phyloP scores from a whole-genome alignment of 2,888 invertebrate genomes.

The Ophion slaviceki region DNA sequence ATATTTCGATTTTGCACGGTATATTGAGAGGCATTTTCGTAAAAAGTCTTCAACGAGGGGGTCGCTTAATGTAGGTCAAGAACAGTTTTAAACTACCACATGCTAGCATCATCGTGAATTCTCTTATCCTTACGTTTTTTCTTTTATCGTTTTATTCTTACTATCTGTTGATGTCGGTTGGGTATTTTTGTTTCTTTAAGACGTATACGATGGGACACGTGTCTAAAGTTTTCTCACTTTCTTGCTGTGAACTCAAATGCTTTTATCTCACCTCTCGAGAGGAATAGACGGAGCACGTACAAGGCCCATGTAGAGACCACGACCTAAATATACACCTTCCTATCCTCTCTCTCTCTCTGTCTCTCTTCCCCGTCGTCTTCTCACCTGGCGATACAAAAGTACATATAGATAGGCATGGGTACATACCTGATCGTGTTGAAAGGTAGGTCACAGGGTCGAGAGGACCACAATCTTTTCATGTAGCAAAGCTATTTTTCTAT shows the following conservation, averaged over 20 bases:
- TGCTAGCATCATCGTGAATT: neutral
- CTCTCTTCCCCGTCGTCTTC: constrained; percentile 34
- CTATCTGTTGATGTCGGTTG: neutral
- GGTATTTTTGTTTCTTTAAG: neutral
- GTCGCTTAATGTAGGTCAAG: neutral
- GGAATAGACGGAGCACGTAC: constrained; percentile 37
- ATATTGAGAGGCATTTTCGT: constrained; percentile 12
- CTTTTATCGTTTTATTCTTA: neutral
- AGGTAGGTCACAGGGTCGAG: constrained; percentile 74
- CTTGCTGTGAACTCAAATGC: constrained; percentile 47
- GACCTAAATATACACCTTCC: constrained; percentile 13
- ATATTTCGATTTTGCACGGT: constrained; percentile 18
- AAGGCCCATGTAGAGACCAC: constrained; percentile 35
- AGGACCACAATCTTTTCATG: constrained; percentile 60
- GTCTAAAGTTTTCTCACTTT: constrained; percentile 5
- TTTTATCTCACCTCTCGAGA: constrained; percentile 55
- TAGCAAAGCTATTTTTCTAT: constrained; percentile 48
- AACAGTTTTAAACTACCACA: neutral
- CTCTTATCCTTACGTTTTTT: too few relatives aligned
- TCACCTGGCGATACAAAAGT: constrained; percentile 36
- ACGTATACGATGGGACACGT: constrained; percentile 29
- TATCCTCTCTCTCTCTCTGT: constrained; percentile 19
- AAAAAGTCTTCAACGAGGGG: neutral
- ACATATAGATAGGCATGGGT: neutral
- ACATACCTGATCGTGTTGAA: constrained; percentile 47